These are phyloP conservation scores for Uria lomvia DNA, from an alignment of 2,113 vertebrate genomes.

Conservation along the genomic window DNA sequence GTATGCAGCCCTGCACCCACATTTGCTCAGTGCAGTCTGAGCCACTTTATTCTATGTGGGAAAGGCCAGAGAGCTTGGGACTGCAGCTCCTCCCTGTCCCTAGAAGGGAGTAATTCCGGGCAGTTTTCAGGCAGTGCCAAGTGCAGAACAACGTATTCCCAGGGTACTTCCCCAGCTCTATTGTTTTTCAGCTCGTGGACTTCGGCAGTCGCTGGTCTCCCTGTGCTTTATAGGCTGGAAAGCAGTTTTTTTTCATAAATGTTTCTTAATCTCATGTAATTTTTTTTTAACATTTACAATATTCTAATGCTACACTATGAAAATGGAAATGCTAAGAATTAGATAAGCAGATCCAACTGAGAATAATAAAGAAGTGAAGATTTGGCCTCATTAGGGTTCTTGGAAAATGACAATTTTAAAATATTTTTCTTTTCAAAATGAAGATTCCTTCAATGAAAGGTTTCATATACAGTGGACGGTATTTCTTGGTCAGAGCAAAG, in stretches of 20 bases:
- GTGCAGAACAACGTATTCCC: not conserved
- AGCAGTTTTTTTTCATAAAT: not conserved
- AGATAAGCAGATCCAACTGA: not conserved
- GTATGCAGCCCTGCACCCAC: not conserved
- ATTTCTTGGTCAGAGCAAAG: not conserved
- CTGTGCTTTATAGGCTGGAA: not conserved
- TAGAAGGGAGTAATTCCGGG: fast-evolving
- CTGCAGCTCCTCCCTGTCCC: not conserved
- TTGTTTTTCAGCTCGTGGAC: not conserved
- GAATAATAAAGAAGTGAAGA: not conserved
- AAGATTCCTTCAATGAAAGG: not conserved
- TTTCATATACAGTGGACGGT: not conserved
- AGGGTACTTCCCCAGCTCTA: not conserved
- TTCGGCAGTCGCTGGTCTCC: not conserved
- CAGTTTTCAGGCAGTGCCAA: not conserved
- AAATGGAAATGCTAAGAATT: not conserved
- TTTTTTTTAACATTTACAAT: not conserved
- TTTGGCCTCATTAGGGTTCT: not conserved
- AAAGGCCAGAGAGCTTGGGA: not conserved
- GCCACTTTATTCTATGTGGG: not conserved
- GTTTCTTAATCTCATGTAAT: not conserved
- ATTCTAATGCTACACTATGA: not conserved
- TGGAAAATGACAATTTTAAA: not conserved
- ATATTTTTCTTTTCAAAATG: not conserved
- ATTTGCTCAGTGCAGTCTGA: not conserved